Evolutionary conservation across 2,797 vertebrate genomes (phyloP), one percentile per base, ranked within the genome.

Genomic region (Balearica regulorum): DNA sequence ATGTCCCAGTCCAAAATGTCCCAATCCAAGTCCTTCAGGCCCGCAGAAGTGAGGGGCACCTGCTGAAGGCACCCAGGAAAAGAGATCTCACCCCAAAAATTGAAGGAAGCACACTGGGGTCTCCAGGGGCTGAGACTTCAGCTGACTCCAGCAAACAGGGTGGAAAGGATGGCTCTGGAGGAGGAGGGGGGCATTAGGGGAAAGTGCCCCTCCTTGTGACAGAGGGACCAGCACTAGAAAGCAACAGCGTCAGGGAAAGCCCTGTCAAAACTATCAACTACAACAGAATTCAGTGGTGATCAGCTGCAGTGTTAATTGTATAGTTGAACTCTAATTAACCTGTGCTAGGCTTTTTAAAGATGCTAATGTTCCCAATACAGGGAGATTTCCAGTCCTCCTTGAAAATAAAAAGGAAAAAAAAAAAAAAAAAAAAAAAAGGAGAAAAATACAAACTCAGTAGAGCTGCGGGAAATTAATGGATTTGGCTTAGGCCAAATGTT

Each of bases 361-460:
- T 31, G 11, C 19, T 54, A 16, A 41, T 26, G 7, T 62, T 91
- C 19, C 24, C 15, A 44, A 9, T 11, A n/a, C 5, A 66, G 14
- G 16, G 6, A 66, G 18, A 49, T 82, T 91, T 77, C 31, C 28
- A 49, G 31, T 35, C 16, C 11, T 53, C 18, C 54, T 80, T 51
- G 54, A 65, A 84, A 64, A 57, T 7, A 5, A 51, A 51, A 26
- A 26, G 8, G 15, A 26, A 51, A 51, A 51, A 51, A 51, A 53
- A 53, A 16, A 29, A 29, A 31, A 17, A 18, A 15, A 19, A 29
- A 35, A n/a, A 2, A 7, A 3, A 0, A 0, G 24, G 6, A 43
- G 25, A 70, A 57, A 86, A 51, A 13, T 39, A 48, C 37, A 11
- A 72, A 55, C 29, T 46, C 19, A 22, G 24, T 51, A 51, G 6